Conservation (phyloP, 2,888 invertebrate species). For the Hirtodrosophila cameraria region DNA sequence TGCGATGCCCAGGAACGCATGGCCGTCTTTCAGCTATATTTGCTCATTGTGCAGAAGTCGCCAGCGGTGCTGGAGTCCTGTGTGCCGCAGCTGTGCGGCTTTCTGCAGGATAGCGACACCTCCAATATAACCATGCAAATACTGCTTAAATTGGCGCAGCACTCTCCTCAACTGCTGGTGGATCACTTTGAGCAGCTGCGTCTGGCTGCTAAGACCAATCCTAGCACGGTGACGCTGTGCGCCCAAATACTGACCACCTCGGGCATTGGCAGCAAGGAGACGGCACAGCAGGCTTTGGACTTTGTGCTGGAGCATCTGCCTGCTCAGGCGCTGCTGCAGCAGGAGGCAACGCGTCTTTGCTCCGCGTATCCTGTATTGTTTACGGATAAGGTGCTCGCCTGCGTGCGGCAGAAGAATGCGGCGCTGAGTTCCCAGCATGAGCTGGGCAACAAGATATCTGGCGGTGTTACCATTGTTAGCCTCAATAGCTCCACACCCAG, state of each 20-base stretch:
- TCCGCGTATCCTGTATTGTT: conserved; percentile 92
- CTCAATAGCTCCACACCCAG: conserved; percentile 86
- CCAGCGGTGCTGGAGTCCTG: conserved; percentile 90
- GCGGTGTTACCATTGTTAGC: conserved; percentile 92
- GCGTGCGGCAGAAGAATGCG: conserved; percentile 88
- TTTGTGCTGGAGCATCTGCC: conserved; percentile 91
- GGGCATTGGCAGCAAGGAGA: conserved; percentile 90
- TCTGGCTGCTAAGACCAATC: conserved; percentile 88
- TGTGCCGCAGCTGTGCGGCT: conserved; percentile 92
- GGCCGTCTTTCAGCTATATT: conserved; percentile 92
- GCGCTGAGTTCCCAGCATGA: conserved; percentile 84
- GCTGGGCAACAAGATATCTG: conserved; percentile 88
- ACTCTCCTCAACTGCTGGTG: conserved; percentile 88
- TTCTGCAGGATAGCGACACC: conserved; percentile 87
- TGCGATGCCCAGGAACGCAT: conserved; percentile 94
- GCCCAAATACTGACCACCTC: conserved; percentile 89
- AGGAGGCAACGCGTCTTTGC: conserved; percentile 92
- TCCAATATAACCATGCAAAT: conserved; percentile 89
- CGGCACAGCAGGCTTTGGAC: conserved; percentile 92
- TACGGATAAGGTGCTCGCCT: conserved; percentile 91
- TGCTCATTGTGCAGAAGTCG: conserved; percentile 91
- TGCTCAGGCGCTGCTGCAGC: conserved; percentile 90
- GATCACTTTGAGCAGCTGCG: conserved; percentile 89
- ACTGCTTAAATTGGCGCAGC: conserved; percentile 90
- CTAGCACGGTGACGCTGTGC: conserved; percentile 87